Evolutionary conservation across 1,140 invertebrate genomes (phyloP).

Genomic region (Sinella curviseta): DNA sequence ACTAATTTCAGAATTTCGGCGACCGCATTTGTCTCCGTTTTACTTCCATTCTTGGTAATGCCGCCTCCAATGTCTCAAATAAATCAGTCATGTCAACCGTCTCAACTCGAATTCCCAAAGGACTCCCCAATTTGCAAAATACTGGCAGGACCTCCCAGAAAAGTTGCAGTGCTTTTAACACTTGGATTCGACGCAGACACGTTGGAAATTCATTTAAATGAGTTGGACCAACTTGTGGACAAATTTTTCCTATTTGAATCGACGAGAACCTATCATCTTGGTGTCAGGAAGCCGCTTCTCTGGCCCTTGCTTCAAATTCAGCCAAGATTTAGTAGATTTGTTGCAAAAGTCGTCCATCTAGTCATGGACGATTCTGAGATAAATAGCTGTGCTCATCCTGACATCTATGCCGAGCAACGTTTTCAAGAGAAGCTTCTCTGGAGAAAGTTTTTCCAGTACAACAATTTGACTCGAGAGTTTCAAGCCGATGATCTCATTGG

Average conservation of each 20-base stretch:
- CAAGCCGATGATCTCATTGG: conserved; percentile 1
- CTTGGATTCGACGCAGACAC: conserved; percentile 29
- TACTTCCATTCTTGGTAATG: too few relatives aligned
- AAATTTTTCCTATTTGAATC: conserved; percentile 28
- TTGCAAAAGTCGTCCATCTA: conserved; percentile 22
- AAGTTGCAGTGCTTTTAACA: conserved; percentile 21
- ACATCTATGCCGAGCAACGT: neutral
- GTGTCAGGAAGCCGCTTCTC: conserved; percentile 1
- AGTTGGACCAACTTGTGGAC: conserved; percentile 28
- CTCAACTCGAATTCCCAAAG: too few relatives aligned
- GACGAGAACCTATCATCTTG: neutral
- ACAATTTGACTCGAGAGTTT: conserved; percentile 4
- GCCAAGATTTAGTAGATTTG: conserved; percentile 25
- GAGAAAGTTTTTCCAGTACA: conserved; percentile 26
- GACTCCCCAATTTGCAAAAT: too few relatives aligned
- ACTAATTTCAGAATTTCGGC: too few relatives aligned
- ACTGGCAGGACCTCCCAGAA: too few relatives aligned
- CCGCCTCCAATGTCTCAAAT: too few relatives aligned
- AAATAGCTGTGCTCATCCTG: neutral
- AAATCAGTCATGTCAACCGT: too few relatives aligned
- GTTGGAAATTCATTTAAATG: conserved; percentile 28
- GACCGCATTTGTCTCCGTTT: too few relatives aligned
- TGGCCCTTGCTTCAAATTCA: conserved; percentile 6
- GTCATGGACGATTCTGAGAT: conserved; percentile 8
- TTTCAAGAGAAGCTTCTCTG: conserved; percentile 16